Evolutionary conservation across 2,113 vertebrate genomes (phyloP).

Genomic region (Melierax canorus): DNA sequence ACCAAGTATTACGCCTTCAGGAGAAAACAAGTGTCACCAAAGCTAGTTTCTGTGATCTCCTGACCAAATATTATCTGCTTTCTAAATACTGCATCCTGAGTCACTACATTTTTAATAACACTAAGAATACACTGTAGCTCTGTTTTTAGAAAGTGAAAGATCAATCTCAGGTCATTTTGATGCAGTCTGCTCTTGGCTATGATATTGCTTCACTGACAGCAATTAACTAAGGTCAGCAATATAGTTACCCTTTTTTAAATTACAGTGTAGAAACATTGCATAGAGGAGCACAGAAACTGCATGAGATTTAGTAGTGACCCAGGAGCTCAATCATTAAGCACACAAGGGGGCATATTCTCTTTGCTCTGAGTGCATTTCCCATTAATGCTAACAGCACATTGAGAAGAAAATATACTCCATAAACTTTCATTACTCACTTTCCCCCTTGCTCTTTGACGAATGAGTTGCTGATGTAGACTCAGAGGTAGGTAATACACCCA

Average conservation of each 20-base stretch:
- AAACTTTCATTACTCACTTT: neutral
- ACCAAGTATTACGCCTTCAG: neutral
- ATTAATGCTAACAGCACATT: neutral
- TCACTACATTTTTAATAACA: neutral
- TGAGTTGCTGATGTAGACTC: neutral
- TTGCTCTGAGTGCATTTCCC: neutral
- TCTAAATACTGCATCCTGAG: neutral
- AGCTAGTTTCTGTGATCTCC: neutral
- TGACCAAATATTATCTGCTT: neutral
- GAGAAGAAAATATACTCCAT: neutral
- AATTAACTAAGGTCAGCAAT: neutral
- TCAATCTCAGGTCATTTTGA: neutral
- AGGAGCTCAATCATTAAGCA: neutral
- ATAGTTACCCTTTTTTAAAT: neutral
- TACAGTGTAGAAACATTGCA: neutral
- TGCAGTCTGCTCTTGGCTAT: neutral
- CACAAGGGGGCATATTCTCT: neutral
- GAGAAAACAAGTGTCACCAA: neutral
- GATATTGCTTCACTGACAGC: neutral
- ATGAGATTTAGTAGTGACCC: neutral
- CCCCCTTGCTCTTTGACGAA: neutral
- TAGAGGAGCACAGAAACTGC: neutral
- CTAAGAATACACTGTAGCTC: neutral
- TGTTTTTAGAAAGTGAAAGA: neutral
- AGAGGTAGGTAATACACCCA: neutral